Evolutionary conservation across 2,113 vertebrate species (phyloP).

Genomic region (Chrysemys picta): DNA sequence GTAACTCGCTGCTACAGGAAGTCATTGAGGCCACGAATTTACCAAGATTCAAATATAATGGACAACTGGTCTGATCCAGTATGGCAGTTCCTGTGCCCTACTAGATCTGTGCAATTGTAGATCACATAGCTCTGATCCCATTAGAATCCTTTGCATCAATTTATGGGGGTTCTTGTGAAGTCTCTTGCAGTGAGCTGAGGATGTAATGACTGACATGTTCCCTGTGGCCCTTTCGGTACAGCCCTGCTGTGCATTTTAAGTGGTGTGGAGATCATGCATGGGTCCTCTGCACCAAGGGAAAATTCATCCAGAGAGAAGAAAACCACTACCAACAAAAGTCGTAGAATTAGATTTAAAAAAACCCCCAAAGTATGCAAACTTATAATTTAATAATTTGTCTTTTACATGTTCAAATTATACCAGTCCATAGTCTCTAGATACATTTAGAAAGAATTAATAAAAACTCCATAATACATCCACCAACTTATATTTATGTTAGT

Average conservation of each 20-base stretch:
- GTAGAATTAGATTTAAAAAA: neutral
- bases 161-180: neutral
- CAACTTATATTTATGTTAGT: neutral
- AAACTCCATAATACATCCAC: neutral
- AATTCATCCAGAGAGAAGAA: neutral
- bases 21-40: neutral
- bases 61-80: neutral
- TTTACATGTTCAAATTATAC: neutral
- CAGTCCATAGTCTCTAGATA: neutral
- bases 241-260: neutral
- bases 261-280: neutral
- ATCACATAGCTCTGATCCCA: neutral
- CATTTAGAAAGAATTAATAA: neutral
- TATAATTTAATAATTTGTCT: neutral
- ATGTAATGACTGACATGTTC: neutral
- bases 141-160: neutral
- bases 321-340: neutral
- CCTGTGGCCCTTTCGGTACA: neutral
- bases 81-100: rapidly evolving
- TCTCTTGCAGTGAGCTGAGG: neutral
- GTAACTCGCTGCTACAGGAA: neutral
- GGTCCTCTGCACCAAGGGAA: neutral
- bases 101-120: neutral
- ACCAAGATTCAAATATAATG: neutral
- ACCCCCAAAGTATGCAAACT: neutral